Evolutionary conservation across 2,113 vertebrate species (phyloP), one percentile per base, ranked within the genome.

Genomic region (Gadus chalcogrammus): DNA sequence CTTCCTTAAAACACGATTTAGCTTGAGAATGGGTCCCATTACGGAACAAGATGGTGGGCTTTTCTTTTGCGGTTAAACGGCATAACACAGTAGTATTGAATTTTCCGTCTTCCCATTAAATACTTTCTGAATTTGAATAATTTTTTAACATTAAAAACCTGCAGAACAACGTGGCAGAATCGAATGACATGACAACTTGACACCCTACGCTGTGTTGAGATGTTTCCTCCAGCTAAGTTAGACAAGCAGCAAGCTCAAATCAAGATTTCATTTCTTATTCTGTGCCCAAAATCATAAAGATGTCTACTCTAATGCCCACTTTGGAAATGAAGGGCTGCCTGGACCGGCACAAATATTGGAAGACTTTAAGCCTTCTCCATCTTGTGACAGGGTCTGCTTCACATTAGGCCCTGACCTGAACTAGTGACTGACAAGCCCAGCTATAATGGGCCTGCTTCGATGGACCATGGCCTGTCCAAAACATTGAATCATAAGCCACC

Each of bases 331-430:
- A 60, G 20, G 18, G 38, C 17, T 62, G 6, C 0, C 27, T 31
- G 2, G 11, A 18, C 22, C 61, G 58, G 61, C 68, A 72, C 64
- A 61, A 15, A 6, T 61, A 79, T 73, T 65, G 68, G 63, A 53
- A 67, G 67, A 77, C 75, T 66, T 72, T 76, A 60, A 67, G 69
- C 63, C 67, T 3, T 61, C 31, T 71, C 67, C 53, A 84, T 79
- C 86, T 88, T 86, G 81, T 87, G 86, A 88, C 85, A 62, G 68
- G 42, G 56, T 63, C 69, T 24, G 67, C 64, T 68, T 71, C 78
- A 68, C 81, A 84, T 87, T 87, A 87, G 28, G 2, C 48, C 69
- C 48, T 65, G 80, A 83, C 69, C 48, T 65, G 80, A 84, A 88
- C 68, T 17, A 68, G 0, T 0, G 67, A 76, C 73, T 0, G 67